A percentile compares a stretch with the other conserved stretches of the same genome.
Evolutionary conservation across 2,797 vertebrate species (phyloP).

Genomic region (Novumbra hubbsi): DNA sequence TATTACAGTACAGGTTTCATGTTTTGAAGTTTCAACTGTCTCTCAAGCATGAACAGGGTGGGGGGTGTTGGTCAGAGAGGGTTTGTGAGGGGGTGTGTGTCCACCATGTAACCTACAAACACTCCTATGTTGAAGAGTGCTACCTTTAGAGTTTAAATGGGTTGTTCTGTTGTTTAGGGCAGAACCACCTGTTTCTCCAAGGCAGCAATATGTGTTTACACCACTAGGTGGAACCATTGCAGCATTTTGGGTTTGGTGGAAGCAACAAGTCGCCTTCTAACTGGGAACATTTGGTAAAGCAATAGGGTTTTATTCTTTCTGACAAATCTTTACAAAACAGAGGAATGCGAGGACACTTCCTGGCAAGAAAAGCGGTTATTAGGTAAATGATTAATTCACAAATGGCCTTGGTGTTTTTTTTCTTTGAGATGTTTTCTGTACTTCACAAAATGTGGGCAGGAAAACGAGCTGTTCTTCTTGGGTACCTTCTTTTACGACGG

Average conservation of each 20-base stretch:
- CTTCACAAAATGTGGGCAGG: conserved; percentile 37
- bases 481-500: conserved; percentile 51
- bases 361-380: conserved; percentile 61
- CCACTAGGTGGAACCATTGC: conserved; percentile 36
- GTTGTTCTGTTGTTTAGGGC: not conserved
- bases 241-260: not conserved
- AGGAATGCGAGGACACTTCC: conserved; percentile 63
- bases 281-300: conserved; percentile 27
- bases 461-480: conserved; percentile 40
- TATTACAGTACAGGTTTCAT: too few relatives aligned
- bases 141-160: not conserved
- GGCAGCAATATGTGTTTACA: not conserved
- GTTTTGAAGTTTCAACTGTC: too few relatives aligned
- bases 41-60: too few relatives aligned
- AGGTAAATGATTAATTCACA: conserved; percentile 37
- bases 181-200: not conserved
- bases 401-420: conserved; percentile 30
- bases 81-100: conserved; percentile 27
- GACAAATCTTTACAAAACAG: conserved; percentile 72
- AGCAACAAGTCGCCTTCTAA: not conserved
- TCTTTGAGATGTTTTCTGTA: conserved; percentile 33
- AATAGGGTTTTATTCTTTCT: conserved; percentile 64
- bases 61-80: too few relatives aligned
- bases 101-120: conserved; percentile 43
- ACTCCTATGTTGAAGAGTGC: conserved; percentile 6